Evolutionary conservation across 2,797 vertebrate genomes (phyloP).

Genomic region (Typhlichthys eigenmanni): DNA sequence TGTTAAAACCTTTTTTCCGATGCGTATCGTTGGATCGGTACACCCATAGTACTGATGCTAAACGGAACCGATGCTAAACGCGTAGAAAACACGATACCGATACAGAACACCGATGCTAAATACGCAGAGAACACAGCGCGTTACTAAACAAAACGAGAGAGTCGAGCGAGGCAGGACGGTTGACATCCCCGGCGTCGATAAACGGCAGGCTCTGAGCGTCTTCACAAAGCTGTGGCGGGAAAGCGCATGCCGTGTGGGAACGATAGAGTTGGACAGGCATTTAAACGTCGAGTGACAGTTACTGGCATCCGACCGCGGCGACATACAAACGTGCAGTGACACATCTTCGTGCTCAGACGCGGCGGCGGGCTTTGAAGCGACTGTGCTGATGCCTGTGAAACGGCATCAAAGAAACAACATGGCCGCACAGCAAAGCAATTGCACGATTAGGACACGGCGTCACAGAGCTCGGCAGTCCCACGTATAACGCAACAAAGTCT

Average conservation of each 20-base stretch:
- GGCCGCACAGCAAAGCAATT: slow-evolving; percentile 73
- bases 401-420: slow-evolving; percentile 76
- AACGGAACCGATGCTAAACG: too few species aligned
- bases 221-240: slow-evolving; percentile 35
- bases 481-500: slow-evolving; percentile 68
- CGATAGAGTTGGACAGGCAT: slow-evolving; percentile 64
- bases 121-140: slow-evolving; percentile 30
- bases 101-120: slow-evolving; percentile 15
- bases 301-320: slow-evolving; percentile 71
- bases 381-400: slow-evolving; percentile 75
- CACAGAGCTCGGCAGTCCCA: slow-evolving; percentile 61
- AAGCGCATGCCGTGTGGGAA: slow-evolving; percentile 36
- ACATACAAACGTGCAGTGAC: slow-evolving; percentile 69
- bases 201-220: slow-evolving; percentile 59
- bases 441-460: slow-evolving; percentile 75
- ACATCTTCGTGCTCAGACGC: slow-evolving; percentile 73
- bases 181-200: too few species aligned
- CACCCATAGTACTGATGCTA: too few species aligned
- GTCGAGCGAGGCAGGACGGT: slow-evolving; percentile 43
- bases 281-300: slow-evolving; percentile 71
- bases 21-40: too few species aligned
- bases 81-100: slow-evolving; percentile 14
- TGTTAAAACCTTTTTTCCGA: too few species aligned
- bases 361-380: slow-evolving; percentile 71
- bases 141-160: slow-evolving; percentile 17